phyloP scores from a whole-genome alignment of 2,888 invertebrate genomes.

The Apantesis nais region DNA sequence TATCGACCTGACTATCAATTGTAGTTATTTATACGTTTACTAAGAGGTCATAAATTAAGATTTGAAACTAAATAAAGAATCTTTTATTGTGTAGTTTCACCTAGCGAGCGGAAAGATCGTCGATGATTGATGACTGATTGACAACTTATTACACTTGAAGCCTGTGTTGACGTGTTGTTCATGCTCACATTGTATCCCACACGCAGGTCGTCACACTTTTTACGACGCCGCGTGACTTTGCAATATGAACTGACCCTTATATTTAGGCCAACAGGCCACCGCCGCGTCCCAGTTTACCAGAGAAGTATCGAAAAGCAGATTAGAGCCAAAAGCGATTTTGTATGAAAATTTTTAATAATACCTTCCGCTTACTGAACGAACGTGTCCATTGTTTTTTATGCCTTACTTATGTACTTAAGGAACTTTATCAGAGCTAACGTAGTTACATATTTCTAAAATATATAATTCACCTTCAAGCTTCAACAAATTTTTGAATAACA shows the following conservation, averaged over 20 bases:
- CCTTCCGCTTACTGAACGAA: neutral
- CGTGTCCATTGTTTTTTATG: neutral
- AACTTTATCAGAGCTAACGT: neutral
- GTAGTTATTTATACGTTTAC: neutral
- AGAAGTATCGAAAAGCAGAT: conserved; percentile 39
- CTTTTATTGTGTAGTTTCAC: neutral
- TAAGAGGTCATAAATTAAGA: neutral
- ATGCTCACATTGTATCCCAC: conserved; percentile 9
- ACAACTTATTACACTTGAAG: neutral
- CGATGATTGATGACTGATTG: conserved; percentile 3
- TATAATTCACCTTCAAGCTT: neutral
- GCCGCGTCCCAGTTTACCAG: conserved; percentile 49
- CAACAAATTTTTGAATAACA: too few species aligned
- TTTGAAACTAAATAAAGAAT: neutral
- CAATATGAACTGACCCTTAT: conserved; percentile 51
- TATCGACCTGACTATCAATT: neutral
- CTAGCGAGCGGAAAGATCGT: neutral
- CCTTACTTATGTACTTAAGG: too few species aligned
- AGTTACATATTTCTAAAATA: neutral
- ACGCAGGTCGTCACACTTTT: conserved; percentile 34
- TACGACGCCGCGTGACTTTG: conserved; percentile 47
- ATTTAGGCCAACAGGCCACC: conserved; percentile 41
- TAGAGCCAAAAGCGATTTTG: conserved; percentile 29
- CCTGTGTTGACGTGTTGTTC: neutral
- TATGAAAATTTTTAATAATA: conserved; percentile 21